These are phyloP conservation scores for Onychostruthus taczanowskii DNA, from an alignment of 2,113 vertebrate species.

Conservation along the genomic window DNA sequence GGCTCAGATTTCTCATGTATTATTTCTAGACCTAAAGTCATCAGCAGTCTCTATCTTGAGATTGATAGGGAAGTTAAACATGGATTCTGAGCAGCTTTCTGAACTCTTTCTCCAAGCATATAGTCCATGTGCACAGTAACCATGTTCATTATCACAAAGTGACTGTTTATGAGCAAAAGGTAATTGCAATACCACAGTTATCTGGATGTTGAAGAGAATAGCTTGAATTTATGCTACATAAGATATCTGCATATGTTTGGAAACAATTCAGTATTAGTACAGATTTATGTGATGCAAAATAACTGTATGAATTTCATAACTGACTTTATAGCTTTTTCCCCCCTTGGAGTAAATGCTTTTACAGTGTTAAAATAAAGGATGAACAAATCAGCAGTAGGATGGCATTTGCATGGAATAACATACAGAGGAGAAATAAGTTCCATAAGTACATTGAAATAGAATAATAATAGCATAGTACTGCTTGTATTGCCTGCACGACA, in stretches of 20 bases:
- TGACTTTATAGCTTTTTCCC: fast-evolving
- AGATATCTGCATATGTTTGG: not conserved
- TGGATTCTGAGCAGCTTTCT: not conserved
- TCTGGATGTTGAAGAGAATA: not conserved
- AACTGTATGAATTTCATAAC: not conserved
- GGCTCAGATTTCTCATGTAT: not conserved
- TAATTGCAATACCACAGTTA: not conserved
- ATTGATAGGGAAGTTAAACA: not conserved
- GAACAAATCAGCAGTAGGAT: not conserved
- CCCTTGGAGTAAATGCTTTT: not conserved
- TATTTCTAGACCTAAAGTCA: not conserved
- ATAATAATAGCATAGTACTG: not conserved
- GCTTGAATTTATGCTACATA: not conserved
- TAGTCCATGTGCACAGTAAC: not conserved
- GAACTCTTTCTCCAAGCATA: not conserved
- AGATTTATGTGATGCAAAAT: not conserved
- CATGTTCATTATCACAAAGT: not conserved
- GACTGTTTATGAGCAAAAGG: not conserved
- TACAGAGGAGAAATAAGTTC: not conserved
- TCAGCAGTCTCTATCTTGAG: not conserved
- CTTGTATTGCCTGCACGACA: not conserved
- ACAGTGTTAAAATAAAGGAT: not conserved
- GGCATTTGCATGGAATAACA: not conserved
- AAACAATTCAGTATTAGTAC: not conserved
- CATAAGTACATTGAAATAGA: not conserved